Percentiles rank a stretch among this genome's conserved stretches.
These are phyloP conservation scores for Pterocles gutturalis DNA, from an alignment of 2,113 vertebrate genomes.

Conservation along the genomic window DNA sequence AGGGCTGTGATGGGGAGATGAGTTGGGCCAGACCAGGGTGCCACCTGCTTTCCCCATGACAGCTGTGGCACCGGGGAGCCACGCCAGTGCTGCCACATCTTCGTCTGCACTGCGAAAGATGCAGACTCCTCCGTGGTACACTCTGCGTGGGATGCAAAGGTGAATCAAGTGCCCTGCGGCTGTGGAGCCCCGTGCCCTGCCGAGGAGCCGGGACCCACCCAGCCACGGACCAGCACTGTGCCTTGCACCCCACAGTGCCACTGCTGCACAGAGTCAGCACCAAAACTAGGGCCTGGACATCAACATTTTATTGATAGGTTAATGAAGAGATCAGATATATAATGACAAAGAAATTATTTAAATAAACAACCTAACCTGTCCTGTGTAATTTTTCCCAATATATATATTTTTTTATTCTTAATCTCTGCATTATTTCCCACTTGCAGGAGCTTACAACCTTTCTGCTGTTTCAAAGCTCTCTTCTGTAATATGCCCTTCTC, in stretches of 20 bases:
- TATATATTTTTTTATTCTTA: neutral
- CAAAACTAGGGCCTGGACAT: accelerated
- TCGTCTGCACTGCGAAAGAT: accelerated
- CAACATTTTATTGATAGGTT: neutral
- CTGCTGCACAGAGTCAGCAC: neutral
- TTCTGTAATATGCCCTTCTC: neutral
- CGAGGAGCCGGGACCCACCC: accelerated
- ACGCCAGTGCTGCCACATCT: neutral
- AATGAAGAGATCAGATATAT: neutral
- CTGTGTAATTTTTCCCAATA: neutral
- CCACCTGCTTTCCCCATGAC: neutral
- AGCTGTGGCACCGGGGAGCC: neutral
- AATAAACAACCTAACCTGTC: neutral
- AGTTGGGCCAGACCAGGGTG: neutral
- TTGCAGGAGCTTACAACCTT: neutral
- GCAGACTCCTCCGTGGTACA: neutral
- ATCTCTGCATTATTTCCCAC: neutral
- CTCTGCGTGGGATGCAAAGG: no score
- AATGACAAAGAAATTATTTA: neutral
- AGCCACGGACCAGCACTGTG: neutral
- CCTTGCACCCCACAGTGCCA: neutral
- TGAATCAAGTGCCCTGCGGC: neutral
- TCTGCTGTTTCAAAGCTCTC: neutral
- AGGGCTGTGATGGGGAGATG: neutral
- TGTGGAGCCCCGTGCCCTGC: neutral